A percentile compares a stretch with the other conserved stretches of the same genome.
phyloP scores from a whole-genome alignment of 2,888 invertebrate genomes.

The Icerya purchasi region DNA sequence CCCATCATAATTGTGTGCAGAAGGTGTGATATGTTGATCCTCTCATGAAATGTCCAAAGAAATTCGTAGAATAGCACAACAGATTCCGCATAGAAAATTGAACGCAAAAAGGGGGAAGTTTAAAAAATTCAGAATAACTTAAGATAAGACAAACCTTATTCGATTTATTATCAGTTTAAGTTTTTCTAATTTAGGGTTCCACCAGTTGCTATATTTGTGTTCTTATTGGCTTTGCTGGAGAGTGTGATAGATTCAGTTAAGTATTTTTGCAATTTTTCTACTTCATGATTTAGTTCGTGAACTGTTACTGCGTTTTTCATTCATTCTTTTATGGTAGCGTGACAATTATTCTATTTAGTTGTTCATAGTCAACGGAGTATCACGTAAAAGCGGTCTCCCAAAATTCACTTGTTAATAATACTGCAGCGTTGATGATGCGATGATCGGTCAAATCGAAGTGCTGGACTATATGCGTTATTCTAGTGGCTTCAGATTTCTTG shows the following conservation, averaged over 20 bases:
- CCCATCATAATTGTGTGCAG: too few species aligned
- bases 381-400: neutral
- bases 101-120: too few species aligned
- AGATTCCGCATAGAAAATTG: too few species aligned
- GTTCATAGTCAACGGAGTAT: neutral
- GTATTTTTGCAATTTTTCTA: neutral
- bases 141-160: too few species aligned
- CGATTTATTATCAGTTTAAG: neutral
- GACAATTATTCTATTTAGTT: neutral
- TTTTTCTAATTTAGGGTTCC: neutral
- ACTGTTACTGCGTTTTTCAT: neutral
- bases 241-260: neutral
- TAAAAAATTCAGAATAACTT: too few species aligned
- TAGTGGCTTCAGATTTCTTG: neutral
- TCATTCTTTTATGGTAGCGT: neutral
- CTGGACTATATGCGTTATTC: neutral
- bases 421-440: neutral
- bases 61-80: too few species aligned
- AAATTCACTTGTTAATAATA: neutral
- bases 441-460: neutral
- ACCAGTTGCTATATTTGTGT: too few species aligned
- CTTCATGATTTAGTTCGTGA: neutral
- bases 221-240: neutral
- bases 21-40: too few species aligned
- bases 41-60: too few species aligned